Evolutionary conservation across 2,888 invertebrate species (phyloP).

Genomic region (Plebejus anna): DNA sequence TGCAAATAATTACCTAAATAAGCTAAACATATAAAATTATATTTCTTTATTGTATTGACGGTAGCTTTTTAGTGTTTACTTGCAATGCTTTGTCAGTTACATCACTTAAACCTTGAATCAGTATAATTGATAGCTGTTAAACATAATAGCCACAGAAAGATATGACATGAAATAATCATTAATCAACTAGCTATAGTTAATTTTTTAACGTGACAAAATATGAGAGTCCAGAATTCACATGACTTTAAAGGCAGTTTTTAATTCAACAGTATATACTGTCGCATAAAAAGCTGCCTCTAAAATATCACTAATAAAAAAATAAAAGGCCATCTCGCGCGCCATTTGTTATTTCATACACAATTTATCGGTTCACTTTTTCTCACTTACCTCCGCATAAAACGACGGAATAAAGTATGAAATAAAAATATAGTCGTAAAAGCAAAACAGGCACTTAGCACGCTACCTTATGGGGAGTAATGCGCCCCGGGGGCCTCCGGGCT

Average conservation of each 20-base stretch:
- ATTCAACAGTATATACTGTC: background rate
- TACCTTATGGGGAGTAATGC: conserved; percentile 25
- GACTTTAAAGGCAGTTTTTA: no score
- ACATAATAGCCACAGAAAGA: no score
- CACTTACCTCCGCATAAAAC: conserved; percentile 21
- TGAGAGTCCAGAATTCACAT: background rate
- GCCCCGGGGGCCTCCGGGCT: background rate
- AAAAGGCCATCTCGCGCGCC: background rate
- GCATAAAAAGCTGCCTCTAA: background rate
- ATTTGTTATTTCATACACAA: conserved; percentile 5
- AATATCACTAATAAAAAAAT: background rate
- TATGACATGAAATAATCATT: no score
- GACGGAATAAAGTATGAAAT: conserved; percentile 18
- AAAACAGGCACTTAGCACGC: conserved; percentile 28
- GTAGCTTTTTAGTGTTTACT: no score
- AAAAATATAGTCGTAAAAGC: conserved; percentile 28
- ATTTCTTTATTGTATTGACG: no score
- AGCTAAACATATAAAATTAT: no score
- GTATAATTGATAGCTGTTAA: no score
- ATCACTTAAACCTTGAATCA: no score
- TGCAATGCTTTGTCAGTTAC: no score
- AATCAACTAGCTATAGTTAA: background rate
- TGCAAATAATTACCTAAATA: no score
- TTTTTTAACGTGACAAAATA: background rate
- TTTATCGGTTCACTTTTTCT: conserved; percentile 25